Evolutionary conservation across 2,888 invertebrate species (phyloP), one percentile per base, ranked within the genome.

Genomic region (Drosophila gaucha): DNA sequence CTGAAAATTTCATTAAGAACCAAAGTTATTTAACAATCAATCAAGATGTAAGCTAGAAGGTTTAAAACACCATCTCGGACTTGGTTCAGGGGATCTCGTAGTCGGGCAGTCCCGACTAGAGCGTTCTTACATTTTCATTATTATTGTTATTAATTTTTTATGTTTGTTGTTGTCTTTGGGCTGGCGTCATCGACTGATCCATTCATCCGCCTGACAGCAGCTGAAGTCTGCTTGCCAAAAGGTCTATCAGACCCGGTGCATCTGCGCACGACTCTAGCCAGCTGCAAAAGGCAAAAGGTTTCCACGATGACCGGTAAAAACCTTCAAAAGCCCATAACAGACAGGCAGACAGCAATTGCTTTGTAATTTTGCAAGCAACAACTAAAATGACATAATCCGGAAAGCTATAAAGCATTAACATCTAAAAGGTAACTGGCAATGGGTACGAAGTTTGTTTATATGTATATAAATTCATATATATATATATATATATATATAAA

Each of bases 161-260:
- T 12, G 6, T 52, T 43, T 39, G 28, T 3, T 36, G 36, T 47
- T 55, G 67, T 41, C 33, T 14, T 24, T 49, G 35, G n/a, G 49
- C 18, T 82, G 84, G 59, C 84, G 70, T 82, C 82, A 82, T 67
- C 57, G 36, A 18, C 35, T 22, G 38, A 49, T 28, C 60, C 56
- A 59, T 76, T 76, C 64, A 68, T 62, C 70, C 65, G 50, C 30
- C 54, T 62, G 47, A 50, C 36, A 41, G 44, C 20, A 55, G 35
- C 14, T 18, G 18, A 36, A 44, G 24, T 10, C 24, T 36, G 62
- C 14, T 22, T n/a, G 12, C 49, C 9, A 18, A 33, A 38, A 10
- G n/a, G 66, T 52, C 58, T 80, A 87, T 80, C 80, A 55, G 43
- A 62, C 28, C 33, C 39, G 64, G 18, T 57, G 78, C 85, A 87